Percentiles rank a stretch among this genome's conserved stretches.
Evolutionary conservation across 2,113 vertebrate genomes (phyloP).

Genomic region (Serilophus lunatus): DNA sequence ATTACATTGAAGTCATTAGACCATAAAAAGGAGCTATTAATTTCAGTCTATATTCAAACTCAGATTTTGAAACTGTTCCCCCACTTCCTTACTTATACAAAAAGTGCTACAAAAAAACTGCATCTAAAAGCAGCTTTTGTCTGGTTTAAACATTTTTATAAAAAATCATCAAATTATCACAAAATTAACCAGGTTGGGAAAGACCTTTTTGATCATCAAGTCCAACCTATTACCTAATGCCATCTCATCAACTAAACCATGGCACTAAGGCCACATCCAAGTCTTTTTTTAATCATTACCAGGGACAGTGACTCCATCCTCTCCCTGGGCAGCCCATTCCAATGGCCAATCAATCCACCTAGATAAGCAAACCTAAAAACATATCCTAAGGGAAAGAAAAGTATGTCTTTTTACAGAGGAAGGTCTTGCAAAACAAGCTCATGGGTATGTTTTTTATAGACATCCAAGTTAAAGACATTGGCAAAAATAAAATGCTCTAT

Average conservation of each 20-base stretch:
- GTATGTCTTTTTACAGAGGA: not conserved
- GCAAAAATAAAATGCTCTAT: not conserved
- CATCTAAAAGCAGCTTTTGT: not conserved
- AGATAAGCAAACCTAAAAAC: not conserved
- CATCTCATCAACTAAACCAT: no score
- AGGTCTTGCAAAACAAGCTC: not conserved
- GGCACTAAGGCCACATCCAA: no score
- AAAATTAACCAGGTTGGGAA: no score
- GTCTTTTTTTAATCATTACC: no score
- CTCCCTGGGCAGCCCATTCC: no score
- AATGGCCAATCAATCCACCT: not conserved
- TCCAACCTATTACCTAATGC: no score
- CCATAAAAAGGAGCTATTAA: not conserved
- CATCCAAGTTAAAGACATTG: not conserved
- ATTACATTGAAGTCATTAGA: not conserved
- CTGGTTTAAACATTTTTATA: not conserved
- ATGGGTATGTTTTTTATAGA: not conserved
- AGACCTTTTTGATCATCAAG: no score
- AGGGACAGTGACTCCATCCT: no score
- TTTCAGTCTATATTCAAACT: not conserved
- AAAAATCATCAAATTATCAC: not conserved
- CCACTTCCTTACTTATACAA: not conserved
- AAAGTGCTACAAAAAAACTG: no score
- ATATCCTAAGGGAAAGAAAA: not conserved
- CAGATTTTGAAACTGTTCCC: not conserved